phyloP scores from a whole-genome alignment of 2,797 vertebrate genomes.

The Lagocephalus sceleratus region DNA sequence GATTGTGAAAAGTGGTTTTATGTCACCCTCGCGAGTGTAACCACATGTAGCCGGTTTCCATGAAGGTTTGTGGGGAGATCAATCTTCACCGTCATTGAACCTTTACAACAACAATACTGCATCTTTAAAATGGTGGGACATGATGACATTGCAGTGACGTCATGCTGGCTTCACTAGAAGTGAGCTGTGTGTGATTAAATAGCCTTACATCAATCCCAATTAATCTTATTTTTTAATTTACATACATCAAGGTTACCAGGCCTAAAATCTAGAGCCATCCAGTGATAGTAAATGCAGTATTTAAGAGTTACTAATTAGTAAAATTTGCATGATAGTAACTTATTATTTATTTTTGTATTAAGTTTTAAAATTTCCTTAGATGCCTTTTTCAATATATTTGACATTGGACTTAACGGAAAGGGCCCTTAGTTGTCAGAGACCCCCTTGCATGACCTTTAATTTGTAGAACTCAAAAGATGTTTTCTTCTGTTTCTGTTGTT shows the following conservation, averaged over 20 bases:
- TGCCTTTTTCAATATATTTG: slow-evolving; percentile 25
- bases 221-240: slow-evolving; percentile 11
- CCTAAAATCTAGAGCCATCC: slow-evolving; percentile 10
- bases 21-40: slow-evolving; percentile 5
- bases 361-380: slow-evolving; percentile 4
- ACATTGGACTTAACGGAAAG: slow-evolving; percentile 19
- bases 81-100: slow-evolving; percentile 71
- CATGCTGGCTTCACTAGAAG: slow-evolving; percentile 68
- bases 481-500: slow-evolving; percentile 89
- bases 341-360: slow-evolving; percentile 14
- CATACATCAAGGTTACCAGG: slow-evolving; percentile 12
- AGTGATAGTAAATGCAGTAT: slow-evolving; percentile 12
- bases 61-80: slow-evolving; percentile 73
- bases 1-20: not conserved
- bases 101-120: slow-evolving; percentile 79
- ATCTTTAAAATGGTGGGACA: slow-evolving; percentile 84
- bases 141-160: slow-evolving; percentile 65
- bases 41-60: slow-evolving; percentile 22
- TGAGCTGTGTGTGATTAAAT: slow-evolving; percentile 52
- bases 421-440: slow-evolving; percentile 26
- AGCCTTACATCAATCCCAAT: slow-evolving; percentile 29
- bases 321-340: slow-evolving; percentile 38
- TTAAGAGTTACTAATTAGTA: too few relatives aligned
- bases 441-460: slow-evolving; percentile 61
- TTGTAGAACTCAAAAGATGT: slow-evolving; percentile 57